phyloP scores from a whole-genome alignment of 2,888 invertebrate genomes.

The Drosophila hamatofila region DNA sequence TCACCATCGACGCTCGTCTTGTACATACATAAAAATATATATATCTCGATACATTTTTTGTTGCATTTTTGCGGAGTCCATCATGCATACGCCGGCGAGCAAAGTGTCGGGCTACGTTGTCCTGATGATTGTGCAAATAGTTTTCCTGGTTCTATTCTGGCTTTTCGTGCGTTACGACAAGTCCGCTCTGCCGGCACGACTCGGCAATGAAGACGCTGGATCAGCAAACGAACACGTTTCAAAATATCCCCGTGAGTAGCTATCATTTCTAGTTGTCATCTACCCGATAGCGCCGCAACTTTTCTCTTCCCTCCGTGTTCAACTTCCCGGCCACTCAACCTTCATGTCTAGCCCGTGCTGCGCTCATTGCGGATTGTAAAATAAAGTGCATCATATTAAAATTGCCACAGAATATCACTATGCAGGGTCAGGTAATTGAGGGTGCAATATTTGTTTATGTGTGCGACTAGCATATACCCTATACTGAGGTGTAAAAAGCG shows the following conservation, averaged over 20 bases:
- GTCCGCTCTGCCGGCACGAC: slow-evolving; percentile 78
- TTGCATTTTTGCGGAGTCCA: slow-evolving; percentile 29
- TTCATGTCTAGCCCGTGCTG: background rate
- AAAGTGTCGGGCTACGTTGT: slow-evolving; percentile 85
- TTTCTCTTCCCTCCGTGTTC: background rate
- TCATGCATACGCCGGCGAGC: slow-evolving; percentile 83
- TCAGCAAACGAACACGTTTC: slow-evolving; percentile 84
- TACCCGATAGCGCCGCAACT: background rate
- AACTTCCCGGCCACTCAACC: too few relatives aligned
- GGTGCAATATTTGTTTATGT: background rate
- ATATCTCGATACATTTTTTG: slow-evolving; percentile 7
- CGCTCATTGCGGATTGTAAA: slow-evolving; percentile 29
- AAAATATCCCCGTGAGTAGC: slow-evolving; percentile 85
- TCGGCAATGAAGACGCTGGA: slow-evolving; percentile 77
- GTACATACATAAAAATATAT: background rate
- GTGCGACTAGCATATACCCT: background rate
- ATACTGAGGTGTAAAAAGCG: background rate
- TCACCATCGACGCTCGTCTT: slow-evolving; percentile 26
- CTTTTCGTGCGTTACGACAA: slow-evolving; percentile 86
- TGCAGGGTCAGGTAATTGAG: background rate
- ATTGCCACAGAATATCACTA: slow-evolving; percentile 1
- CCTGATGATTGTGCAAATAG: slow-evolving; percentile 86
- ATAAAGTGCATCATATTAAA: slow-evolving; percentile 29
- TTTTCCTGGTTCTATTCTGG: slow-evolving; percentile 86
- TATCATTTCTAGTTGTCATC: slow-evolving; percentile 46